These are phyloP conservation scores for Meteorus cinctellus DNA, from an alignment of 2,888 invertebrate species.

Conservation along the genomic window DNA sequence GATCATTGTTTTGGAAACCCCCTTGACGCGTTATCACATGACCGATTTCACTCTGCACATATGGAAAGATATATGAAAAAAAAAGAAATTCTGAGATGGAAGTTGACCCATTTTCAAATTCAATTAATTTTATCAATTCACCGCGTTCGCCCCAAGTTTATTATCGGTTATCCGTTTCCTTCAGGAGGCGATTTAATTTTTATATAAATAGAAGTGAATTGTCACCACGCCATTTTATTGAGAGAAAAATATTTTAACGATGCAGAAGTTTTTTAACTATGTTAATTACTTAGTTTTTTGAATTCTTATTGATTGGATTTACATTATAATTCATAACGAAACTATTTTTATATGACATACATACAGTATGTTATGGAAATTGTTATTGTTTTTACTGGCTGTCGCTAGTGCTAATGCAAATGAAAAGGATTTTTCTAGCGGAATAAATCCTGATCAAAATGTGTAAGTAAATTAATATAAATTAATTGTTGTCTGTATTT, in stretches of 20 bases:
- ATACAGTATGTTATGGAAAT: background rate
- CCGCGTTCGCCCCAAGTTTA: conserved; percentile 48
- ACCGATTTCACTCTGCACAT: background rate
- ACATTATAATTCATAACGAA: background rate
- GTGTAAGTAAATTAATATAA: background rate
- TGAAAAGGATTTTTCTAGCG: background rate
- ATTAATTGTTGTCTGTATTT: background rate
- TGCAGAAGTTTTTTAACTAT: background rate
- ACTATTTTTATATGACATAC: background rate
- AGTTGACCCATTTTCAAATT: conserved; percentile 52
- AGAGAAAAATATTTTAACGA: background rate
- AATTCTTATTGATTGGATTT: background rate
- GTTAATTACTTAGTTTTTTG: background rate
- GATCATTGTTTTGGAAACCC: background rate
- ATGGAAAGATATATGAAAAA: background rate
- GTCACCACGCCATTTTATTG: conserved; percentile 37
- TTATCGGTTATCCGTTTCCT: conserved; percentile 63
- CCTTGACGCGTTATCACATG: conserved; percentile 18
- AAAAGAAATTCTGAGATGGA: background rate
- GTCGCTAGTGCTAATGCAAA: background rate
- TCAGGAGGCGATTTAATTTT: conserved; percentile 40
- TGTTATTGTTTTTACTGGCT: background rate
- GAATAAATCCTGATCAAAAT: background rate
- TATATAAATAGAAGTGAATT: conserved; percentile 37
- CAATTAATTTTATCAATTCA: conserved; percentile 57